Percentiles rank a stretch among this genome's conserved stretches.
Evolutionary conservation across 2,888 invertebrate genomes (phyloP).

Genomic region (Lordiphosa andalusiaca): DNA sequence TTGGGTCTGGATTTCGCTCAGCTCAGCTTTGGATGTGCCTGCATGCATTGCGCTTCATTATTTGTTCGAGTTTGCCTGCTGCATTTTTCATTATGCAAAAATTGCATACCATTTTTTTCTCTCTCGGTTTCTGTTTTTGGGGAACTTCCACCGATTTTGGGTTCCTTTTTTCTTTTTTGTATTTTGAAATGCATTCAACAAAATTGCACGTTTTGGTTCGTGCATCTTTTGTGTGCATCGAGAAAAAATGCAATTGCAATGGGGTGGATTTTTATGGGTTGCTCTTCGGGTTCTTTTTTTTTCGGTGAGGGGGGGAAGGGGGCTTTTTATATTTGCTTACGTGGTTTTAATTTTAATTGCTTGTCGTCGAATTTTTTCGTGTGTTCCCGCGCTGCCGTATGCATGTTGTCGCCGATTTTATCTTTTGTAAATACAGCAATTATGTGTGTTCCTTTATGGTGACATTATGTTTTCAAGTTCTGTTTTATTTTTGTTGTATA

Average conservation of each 20-base stretch:
- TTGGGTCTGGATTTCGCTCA: slow-evolving; percentile 70
- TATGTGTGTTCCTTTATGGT: slow-evolving; percentile 67
- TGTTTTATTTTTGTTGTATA: slow-evolving; percentile 16
- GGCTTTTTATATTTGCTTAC: slow-evolving; percentile 65
- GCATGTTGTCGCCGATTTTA: slow-evolving; percentile 70
- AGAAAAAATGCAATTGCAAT: slow-evolving; percentile 59
- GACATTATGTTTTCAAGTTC: slow-evolving; percentile 52
- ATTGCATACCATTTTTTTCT: slow-evolving; percentile 62
- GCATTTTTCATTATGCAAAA: slow-evolving; percentile 75
- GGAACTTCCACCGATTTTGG: slow-evolving; percentile 56
- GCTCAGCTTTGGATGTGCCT: slow-evolving; percentile 66
- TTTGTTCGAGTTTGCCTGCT: slow-evolving; percentile 59
- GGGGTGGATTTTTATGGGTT: slow-evolving; percentile 66
- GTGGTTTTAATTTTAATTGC: slow-evolving; percentile 75
- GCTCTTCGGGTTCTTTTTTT: slow-evolving; percentile 40
- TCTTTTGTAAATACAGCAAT: slow-evolving; percentile 76
- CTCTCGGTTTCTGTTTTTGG: slow-evolving; percentile 42
- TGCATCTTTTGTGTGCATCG: slow-evolving; percentile 65
- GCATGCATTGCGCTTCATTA: slow-evolving; percentile 64
- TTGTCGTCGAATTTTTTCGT: slow-evolving; percentile 48
- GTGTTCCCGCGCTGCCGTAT: slow-evolving; percentile 38
- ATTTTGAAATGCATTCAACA: slow-evolving; percentile 69
- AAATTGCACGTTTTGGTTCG: slow-evolving; percentile 69
- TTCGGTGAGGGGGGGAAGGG: too few relatives aligned
- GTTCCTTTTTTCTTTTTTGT: slow-evolving; percentile 39